phyloP scores from a whole-genome alignment of 2,888 invertebrate genomes.

The Euproctis similis region DNA sequence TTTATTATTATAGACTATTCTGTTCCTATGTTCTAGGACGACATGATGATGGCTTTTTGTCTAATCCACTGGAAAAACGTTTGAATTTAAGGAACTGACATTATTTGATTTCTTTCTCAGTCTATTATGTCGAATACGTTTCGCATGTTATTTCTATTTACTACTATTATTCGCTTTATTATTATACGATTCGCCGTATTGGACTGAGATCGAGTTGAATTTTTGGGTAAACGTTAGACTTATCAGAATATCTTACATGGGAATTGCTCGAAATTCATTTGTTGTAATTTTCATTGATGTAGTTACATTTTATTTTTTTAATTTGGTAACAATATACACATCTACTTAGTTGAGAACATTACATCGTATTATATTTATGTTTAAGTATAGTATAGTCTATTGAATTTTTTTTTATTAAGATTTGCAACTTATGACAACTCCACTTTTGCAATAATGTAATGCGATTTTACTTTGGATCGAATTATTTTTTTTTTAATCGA shows the following conservation, averaged over 20 bases:
- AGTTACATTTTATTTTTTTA: constrained; percentile 31
- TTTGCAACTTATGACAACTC: constrained; percentile 70
- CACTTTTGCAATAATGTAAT: constrained; percentile 34
- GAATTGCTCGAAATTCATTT: constrained; percentile 27
- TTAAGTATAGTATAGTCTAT: constrained; percentile 68
- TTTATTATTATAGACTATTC: constrained; percentile 60
- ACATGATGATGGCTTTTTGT: constrained; percentile 43
- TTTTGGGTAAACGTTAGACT: constrained; percentile 39
- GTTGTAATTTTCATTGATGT: constrained; percentile 39
- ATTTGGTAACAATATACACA: constrained; percentile 68
- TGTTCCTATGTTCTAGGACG: constrained; percentile 64
- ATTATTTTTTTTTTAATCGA: constrained; percentile 35
- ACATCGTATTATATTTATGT: constrained; percentile 72
- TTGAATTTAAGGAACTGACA: constrained; percentile 28
- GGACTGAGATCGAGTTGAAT: constrained; percentile 49
- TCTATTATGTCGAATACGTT: constrained; percentile 37
- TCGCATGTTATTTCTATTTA: constrained; percentile 15
- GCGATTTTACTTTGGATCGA: constrained; percentile 31
- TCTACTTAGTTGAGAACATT: constrained; percentile 68
- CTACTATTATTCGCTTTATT: constrained; percentile 25
- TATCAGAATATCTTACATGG: constrained; percentile 33
- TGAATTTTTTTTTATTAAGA: constrained; percentile 54
- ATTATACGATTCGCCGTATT: constrained; percentile 31
- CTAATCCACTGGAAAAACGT: constrained; percentile 59
- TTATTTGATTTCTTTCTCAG: constrained; percentile 51